phyloP scores from a whole-genome alignment of 2,113 vertebrate genomes.

The Aptenodytes forsteri region DNA sequence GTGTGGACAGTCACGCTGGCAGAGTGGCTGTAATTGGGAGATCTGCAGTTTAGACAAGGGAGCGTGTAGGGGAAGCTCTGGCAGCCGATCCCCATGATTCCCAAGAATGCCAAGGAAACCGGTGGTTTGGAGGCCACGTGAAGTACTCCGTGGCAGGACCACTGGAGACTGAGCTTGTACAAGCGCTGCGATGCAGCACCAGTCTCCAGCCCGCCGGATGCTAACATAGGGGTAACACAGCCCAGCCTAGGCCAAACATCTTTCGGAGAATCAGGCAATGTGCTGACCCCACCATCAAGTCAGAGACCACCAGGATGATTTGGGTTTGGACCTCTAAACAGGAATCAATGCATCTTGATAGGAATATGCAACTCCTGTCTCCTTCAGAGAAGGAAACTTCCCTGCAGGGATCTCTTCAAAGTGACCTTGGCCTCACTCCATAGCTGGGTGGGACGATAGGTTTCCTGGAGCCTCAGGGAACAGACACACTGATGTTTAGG shows the following conservation, averaged over 20 bases:
- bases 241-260: not conserved
- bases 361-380: not conserved
- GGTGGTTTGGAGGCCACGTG: not conserved
- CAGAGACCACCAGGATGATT: not conserved
- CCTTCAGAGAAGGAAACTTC: not conserved
- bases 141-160: not conserved
- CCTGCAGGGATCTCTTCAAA: not conserved
- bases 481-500: not conserved
- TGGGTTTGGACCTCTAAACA: not conserved
- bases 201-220: not conserved
- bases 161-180: not conserved
- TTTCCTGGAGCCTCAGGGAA: not conserved
- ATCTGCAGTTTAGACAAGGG: not conserved
- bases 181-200: not conserved
- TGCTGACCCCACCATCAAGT: not conserved
- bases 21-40: not conserved
- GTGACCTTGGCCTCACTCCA: not conserved
- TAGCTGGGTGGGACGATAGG: not conserved
- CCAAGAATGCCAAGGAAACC: not conserved
- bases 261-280: not conserved
- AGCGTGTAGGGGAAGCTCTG: not conserved
- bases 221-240: not conserved
- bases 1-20: not conserved
- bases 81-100: not conserved
- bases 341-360: not conserved